Percentiles rank a stretch among this genome's conserved stretches.
Evolutionary conservation across 2,113 vertebrate genomes (phyloP).

Genomic region (Elephantulus edwardii): DNA sequence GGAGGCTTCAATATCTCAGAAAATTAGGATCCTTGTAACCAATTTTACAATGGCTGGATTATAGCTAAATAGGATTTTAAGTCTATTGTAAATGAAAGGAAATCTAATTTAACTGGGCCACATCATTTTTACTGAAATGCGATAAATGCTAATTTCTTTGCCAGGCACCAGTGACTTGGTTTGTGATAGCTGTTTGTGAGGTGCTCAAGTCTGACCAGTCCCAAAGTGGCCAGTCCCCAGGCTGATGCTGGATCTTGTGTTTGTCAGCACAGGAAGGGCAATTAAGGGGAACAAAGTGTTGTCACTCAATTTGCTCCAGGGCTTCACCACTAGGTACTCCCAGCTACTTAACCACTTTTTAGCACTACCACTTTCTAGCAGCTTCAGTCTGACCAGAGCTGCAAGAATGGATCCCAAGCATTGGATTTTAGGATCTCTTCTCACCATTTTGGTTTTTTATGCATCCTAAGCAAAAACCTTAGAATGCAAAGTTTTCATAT

Average conservation of each 20-base stretch:
- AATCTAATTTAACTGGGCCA: slow-evolving; percentile 82
- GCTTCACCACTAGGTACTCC: background rate
- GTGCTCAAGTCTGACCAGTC: slow-evolving; percentile 65
- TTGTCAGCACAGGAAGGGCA: background rate
- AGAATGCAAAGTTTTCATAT: background rate
- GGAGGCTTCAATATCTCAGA: slow-evolving; percentile 79
- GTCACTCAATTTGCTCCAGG: background rate
- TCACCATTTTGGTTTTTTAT: background rate
- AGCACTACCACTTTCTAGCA: background rate
- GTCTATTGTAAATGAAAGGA: slow-evolving; percentile 84
- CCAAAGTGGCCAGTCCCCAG: slow-evolving; percentile 52
- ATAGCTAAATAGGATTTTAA: slow-evolving; percentile 82
- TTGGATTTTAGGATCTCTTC: background rate
- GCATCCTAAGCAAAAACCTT: slow-evolving; percentile 21
- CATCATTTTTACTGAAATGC: slow-evolving; percentile 80
- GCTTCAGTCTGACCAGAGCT: background rate
- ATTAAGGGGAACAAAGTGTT: background rate
- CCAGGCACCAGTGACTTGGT: slow-evolving; percentile 59
- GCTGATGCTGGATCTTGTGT: background rate
- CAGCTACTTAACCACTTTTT: background rate
- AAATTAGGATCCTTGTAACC: slow-evolving; percentile 84
- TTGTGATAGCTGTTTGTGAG: slow-evolving; percentile 54
- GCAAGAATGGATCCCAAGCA: background rate
- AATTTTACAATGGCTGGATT: slow-evolving; percentile 80
- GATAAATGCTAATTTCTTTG: slow-evolving; percentile 73